Evolutionary conservation across 1,140 invertebrate genomes (phyloP).

Genomic region (Megathymus violae): DNA sequence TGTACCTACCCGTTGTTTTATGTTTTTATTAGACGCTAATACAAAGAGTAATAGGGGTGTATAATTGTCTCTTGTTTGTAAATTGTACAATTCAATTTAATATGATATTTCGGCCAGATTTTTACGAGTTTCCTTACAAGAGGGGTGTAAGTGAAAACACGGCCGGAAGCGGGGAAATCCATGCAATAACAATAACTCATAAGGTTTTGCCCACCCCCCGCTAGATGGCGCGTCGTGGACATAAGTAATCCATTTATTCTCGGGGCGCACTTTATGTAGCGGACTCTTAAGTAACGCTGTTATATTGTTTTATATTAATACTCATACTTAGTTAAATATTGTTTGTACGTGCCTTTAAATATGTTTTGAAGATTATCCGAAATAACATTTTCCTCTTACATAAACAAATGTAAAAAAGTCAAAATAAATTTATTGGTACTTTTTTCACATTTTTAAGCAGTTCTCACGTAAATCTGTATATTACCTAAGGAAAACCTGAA

Average conservation of each 20-base stretch:
- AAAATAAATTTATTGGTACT: too few relatives aligned
- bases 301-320: slow-evolving; percentile 80
- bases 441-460: too few relatives aligned
- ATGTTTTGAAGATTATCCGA: slow-evolving; percentile 5
- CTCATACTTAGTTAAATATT: slow-evolving; percentile 67
- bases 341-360: slow-evolving; percentile 34
- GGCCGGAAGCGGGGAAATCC: slow-evolving; percentile 77
- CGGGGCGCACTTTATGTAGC: slow-evolving; percentile 78
- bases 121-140: slow-evolving; percentile 69
- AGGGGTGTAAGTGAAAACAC: slow-evolving; percentile 78
- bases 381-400: background rate
- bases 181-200: slow-evolving; percentile 82
- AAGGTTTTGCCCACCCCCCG: slow-evolving; percentile 71
- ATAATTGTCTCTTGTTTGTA: slow-evolving; percentile 26
- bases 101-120: slow-evolving; percentile 71
- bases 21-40: slow-evolving; percentile 17
- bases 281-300: slow-evolving; percentile 70
- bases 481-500: too few relatives aligned
- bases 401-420: too few relatives aligned
- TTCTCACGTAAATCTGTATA: too few relatives aligned
- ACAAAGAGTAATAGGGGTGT: slow-evolving; percentile 10
- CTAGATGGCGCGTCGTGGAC: slow-evolving; percentile 77
- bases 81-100: slow-evolving; percentile 56
- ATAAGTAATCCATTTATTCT: slow-evolving; percentile 83
- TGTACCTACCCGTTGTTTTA: slow-evolving; percentile 7